phyloP scores from a whole-genome alignment of 2,113 vertebrate species.

The Aspidoscelis tigris region DNA sequence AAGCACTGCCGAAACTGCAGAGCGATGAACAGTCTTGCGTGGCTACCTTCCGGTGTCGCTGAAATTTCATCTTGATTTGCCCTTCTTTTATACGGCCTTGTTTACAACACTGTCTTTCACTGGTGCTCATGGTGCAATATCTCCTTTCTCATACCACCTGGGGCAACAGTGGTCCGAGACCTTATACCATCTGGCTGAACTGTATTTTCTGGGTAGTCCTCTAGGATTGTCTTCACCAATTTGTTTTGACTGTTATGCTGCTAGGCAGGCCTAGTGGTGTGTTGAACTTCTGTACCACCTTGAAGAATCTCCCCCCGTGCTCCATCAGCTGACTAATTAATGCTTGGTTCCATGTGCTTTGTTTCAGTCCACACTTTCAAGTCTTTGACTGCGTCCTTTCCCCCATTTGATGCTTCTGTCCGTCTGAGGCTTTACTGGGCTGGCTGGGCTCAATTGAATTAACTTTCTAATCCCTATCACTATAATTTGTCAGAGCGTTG shows the following conservation, averaged over 20 bases:
- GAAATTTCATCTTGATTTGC: conserved; percentile 54
- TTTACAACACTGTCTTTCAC: conserved; percentile 42
- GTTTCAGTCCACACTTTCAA: conserved; percentile 11
- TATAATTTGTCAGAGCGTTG: conserved; percentile 37
- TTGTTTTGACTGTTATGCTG: conserved; percentile 67
- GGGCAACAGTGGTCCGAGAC: conserved; percentile 53
- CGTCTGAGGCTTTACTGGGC: fast-evolving
- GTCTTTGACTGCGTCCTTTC: conserved; percentile 7
- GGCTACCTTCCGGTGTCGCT: neutral
- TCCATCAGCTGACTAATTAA: conserved; percentile 47
- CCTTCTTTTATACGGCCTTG: conserved; percentile 43
- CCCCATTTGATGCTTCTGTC: conserved; percentile 25
- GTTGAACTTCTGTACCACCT: conserved; percentile 30
- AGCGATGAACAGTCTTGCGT: conserved; percentile 7
- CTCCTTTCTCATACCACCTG: conserved; percentile 44
- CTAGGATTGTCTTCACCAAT: conserved; percentile 53
- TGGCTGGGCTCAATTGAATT: conserved; percentile 24
- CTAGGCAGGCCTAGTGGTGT: conserved; percentile 34
- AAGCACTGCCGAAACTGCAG: conserved; percentile 10
- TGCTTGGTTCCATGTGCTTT: conserved; percentile 36
- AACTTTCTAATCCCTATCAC: conserved; percentile 23
- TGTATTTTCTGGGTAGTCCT: conserved; percentile 56
- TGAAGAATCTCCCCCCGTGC: conserved; percentile 45
- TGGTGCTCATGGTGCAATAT: neutral
- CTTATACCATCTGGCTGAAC: conserved; percentile 63